Evolutionary conservation across 2,797 vertebrate species (phyloP), one percentile per base, ranked within the genome.

Genomic region (Podarcis lilfordi): DNA sequence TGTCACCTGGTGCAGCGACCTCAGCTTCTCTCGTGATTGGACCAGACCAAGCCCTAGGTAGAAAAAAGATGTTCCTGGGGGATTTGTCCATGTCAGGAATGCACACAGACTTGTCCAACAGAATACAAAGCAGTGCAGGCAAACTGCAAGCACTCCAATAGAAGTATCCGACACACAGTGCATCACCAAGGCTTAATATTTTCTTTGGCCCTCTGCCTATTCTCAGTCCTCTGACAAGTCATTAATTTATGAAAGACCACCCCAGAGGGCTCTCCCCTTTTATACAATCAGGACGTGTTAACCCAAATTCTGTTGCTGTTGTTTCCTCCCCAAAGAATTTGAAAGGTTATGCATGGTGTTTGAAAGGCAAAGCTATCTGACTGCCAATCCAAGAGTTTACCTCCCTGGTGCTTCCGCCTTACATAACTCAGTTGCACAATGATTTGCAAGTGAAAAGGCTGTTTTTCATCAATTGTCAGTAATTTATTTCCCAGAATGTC

Each of bases 401-500:
- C 72, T 82, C 64, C 84, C 84, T 87, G 21, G 2, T 19, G 89
- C 93, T 91, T 4, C 43, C 7, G 35, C 59, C 88, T 86, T 89
- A 81, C 61, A 76, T 69, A 77, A n/a, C 4, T 76, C 74, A 61
- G 45, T 82, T 89, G 71, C 68, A 80, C 72, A 78, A 89, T 89
- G 79, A 84, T 50, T n/a, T 87, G 17, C 8, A 88, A 80, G 84
- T 43, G 23, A 87, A 89, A 55, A 90, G 45, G 25, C 78, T 81
- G 84, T 82, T 89, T 89, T 89, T 55, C 45, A 75, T 86, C 40
- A 40, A 15, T 72, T 86, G 89, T 88, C 92, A 43, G 45, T n/a
- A 86, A 91, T 91, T 86, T 90, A 92, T 92, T 90, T 81, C 90
- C 72, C 91, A 85, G 59, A 89, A 93, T 37, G 72, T 1, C 3